Percentiles rank a stretch among this genome's conserved stretches.
Evolutionary conservation across 2,113 vertebrate genomes (phyloP).

Genomic region (Paralichthys olivaceus): DNA sequence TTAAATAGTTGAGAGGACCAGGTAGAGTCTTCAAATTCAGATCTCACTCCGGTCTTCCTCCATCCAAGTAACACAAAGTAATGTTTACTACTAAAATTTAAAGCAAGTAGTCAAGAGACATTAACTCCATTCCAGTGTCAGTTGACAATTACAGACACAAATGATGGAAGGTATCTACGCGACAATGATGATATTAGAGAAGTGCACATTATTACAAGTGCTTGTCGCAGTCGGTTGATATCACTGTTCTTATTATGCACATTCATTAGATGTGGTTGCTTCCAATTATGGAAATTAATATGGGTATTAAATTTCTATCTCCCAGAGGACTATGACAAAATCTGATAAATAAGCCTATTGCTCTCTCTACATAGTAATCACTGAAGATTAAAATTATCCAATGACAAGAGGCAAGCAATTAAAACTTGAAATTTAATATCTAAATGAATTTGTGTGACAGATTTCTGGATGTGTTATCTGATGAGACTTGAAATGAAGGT

Average conservation of each 20-base stretch:
- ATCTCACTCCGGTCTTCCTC: too few relatives aligned
- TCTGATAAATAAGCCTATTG: constrained; percentile 55
- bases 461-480: constrained; percentile 7
- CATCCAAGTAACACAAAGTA: too few relatives aligned
- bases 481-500: not conserved
- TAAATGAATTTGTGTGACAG: constrained; percentile 4
- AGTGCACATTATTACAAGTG: constrained; percentile 32
- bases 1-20: too few relatives aligned
- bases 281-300: constrained; percentile 69
- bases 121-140: not conserved
- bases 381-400: constrained; percentile 24
- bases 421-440: constrained; percentile 46
- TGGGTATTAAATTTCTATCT: constrained; percentile 53
- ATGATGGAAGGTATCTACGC: constrained; percentile 11
- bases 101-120: not conserved
- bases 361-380: constrained; percentile 9
- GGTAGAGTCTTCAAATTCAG: too few relatives aligned
- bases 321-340: constrained; percentile 43
- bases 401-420: constrained; percentile 37
- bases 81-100: too few relatives aligned
- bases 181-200: constrained; percentile 35
- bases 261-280: constrained; percentile 61
- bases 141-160: constrained; percentile 12
- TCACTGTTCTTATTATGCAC: constrained; percentile 57
- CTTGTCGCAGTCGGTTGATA: constrained; percentile 42